Evolutionary conservation across 2,113 vertebrate genomes (phyloP).

Genomic region (Psophia crepitans): DNA sequence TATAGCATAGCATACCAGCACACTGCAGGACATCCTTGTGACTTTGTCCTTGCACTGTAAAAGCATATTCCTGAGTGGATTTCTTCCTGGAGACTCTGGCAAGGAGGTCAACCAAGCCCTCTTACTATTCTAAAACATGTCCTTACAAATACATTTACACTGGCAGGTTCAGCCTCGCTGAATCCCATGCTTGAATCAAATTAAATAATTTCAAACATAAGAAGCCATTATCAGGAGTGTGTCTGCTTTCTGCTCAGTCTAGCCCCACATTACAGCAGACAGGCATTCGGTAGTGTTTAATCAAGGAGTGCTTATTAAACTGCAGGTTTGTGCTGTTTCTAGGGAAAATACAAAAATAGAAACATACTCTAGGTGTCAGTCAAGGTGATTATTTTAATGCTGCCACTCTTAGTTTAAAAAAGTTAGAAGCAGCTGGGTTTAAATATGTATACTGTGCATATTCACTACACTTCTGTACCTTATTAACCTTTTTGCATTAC

Average conservation of each 20-base stretch:
- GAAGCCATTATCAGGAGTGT: not conserved
- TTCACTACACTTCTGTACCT: not conserved
- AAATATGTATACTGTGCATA: not conserved
- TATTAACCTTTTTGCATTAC: not conserved
- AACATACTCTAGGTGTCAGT: slow-evolving; percentile 5
- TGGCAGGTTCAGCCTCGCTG: not conserved
- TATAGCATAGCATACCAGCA: not conserved
- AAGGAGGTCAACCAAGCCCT: not conserved
- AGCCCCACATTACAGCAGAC: not conserved
- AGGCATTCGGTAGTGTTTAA: slow-evolving; percentile 26
- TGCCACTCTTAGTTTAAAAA: not conserved
- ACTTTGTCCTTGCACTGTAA: not conserved
- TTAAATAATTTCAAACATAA: slow-evolving; percentile 33
- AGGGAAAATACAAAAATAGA: slow-evolving; percentile 35
- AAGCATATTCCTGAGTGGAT: not conserved
- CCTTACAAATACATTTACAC: slow-evolving; percentile 49
- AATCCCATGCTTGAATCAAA: slow-evolving; percentile 12
- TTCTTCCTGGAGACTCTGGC: not conserved
- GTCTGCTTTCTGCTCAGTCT: slow-evolving; percentile 16
- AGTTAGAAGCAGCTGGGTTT: not conserved
- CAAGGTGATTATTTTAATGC: slow-evolving; percentile 18
- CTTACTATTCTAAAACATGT: not conserved
- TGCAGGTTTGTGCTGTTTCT: not conserved
- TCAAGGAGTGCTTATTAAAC: slow-evolving; percentile 56
- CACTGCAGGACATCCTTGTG: not conserved